phyloP scores from a whole-genome alignment of 2,888 invertebrate species.

The Augiades crinisus region DNA sequence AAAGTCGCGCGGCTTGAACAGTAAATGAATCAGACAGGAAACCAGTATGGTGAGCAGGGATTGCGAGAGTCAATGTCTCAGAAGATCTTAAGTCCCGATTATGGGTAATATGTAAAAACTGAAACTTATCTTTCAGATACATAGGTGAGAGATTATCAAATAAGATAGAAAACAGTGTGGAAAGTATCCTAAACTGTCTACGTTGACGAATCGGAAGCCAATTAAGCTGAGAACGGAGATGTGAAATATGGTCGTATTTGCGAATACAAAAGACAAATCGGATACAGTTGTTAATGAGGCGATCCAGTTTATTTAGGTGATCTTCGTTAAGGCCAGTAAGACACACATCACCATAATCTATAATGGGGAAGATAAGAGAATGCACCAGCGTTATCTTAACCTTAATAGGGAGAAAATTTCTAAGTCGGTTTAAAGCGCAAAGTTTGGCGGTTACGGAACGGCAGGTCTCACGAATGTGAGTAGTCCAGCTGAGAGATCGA shows the following conservation, averaged over 20 bases:
- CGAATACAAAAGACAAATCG: too few relatives aligned
- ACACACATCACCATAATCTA: neutral
- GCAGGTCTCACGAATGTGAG: neutral
- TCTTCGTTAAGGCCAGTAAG: neutral
- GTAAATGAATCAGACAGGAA: too few relatives aligned
- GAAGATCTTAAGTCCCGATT: neutral
- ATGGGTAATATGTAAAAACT: neutral
- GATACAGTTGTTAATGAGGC: neutral
- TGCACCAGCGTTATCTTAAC: neutral
- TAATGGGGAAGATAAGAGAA: neutral
- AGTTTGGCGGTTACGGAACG: neutral
- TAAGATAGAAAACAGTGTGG: neutral
- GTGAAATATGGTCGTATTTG: neutral
- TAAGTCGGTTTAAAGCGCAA: neutral
- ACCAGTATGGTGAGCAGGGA: neutral
- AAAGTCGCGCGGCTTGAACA: too few relatives aligned
- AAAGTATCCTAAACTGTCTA: neutral
- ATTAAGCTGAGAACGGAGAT: neutral
- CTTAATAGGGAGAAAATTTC: slow-evolving; percentile 1
- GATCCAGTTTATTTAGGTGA: neutral
- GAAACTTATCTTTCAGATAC: neutral
- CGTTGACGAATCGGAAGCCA: too few relatives aligned
- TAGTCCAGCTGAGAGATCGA: neutral
- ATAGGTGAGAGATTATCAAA: neutral
- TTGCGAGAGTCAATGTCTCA: neutral